Evolutionary conservation across 2,888 invertebrate genomes (phyloP).

Genomic region (Eupithecia dodoneata): DNA sequence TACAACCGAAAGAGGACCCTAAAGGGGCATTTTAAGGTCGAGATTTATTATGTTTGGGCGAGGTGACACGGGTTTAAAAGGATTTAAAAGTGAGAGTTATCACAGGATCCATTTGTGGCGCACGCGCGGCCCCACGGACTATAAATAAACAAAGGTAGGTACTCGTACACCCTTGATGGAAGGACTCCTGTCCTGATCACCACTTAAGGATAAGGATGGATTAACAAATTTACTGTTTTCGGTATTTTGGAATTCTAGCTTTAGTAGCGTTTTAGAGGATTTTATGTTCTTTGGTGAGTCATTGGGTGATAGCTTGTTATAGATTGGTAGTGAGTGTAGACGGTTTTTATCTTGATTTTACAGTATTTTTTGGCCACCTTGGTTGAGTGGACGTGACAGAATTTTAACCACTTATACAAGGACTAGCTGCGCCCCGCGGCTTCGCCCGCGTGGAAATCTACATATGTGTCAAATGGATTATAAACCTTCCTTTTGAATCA

Average conservation of each 20-base stretch:
- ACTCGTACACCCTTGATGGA: slow-evolving; percentile 59
- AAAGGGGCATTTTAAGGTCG: slow-evolving; percentile 1
- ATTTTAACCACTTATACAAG: not conserved
- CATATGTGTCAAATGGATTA: too few species aligned
- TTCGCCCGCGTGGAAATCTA: too few species aligned
- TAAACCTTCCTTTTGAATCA: too few species aligned
- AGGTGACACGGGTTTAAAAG: slow-evolving; percentile 77
- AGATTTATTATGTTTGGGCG: slow-evolving; percentile 46
- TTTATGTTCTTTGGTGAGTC: slow-evolving; percentile 20
- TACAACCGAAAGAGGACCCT: slow-evolving; percentile 46
- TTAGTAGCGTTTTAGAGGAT: slow-evolving; percentile 42
- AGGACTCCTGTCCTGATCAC: slow-evolving; percentile 71
- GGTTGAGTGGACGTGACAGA: not conserved
- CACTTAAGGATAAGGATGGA: slow-evolving; percentile 57
- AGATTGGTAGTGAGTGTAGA: slow-evolving; percentile 5
- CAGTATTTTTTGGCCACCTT: slow-evolving; percentile 1
- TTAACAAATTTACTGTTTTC: slow-evolving; percentile 45
- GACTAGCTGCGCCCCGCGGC: too few species aligned
- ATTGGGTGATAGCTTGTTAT: slow-evolving; percentile 3
- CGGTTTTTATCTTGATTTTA: not conserved
- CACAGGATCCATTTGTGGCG: slow-evolving; percentile 80
- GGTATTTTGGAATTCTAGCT: slow-evolving; percentile 43
- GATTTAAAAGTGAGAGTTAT: slow-evolving; percentile 83
- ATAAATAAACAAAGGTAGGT: slow-evolving; percentile 61
- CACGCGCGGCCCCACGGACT: slow-evolving; percentile 78